A percentile compares a stretch with the other conserved stretches of the same genome.
These are phyloP conservation scores for Jaculus jaculus DNA, from an alignment of 2,113 vertebrate species.

Conservation along the genomic window DNA sequence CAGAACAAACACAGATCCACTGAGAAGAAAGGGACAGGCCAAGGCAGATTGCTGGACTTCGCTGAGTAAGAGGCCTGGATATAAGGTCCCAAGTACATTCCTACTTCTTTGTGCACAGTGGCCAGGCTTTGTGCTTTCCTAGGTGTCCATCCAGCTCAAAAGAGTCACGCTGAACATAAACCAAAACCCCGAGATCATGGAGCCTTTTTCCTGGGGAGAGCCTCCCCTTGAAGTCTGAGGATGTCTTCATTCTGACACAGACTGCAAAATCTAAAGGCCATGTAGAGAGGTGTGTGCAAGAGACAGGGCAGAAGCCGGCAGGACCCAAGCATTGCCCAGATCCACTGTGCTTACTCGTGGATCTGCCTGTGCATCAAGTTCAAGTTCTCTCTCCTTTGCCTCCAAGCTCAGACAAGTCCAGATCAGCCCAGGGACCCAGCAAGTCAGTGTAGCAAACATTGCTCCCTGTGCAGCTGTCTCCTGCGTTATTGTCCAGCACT, in stretches of 20 bases:
- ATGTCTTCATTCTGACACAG: not conserved
- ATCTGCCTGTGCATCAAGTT: not conserved
- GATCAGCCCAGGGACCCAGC: not conserved
- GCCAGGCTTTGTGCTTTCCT: not conserved
- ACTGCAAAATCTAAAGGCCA: not conserved
- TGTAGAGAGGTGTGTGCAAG: not conserved
- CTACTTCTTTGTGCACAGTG: rapidly evolving
- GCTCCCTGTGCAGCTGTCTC: conserved; percentile 89
- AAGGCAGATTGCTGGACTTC: not conserved
- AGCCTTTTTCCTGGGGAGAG: not conserved
- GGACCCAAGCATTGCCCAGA: not conserved
- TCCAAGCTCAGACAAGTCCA: not conserved
- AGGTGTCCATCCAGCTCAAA: not conserved
- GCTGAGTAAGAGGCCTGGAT: not conserved
- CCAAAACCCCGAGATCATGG: not conserved
- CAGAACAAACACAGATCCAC: not conserved
- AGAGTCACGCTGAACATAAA: not conserved
- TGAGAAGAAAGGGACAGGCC: not conserved
- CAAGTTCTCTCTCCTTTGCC: not conserved
- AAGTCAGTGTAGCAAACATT: conserved; percentile 41
- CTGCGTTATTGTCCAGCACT: conserved; percentile 94
- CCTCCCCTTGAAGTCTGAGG: not conserved
- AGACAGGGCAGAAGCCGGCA: not conserved
- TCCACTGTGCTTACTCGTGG: not conserved
- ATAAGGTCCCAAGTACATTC: rapidly evolving